Evolutionary conservation across 2,888 invertebrate species (phyloP).

Genomic region (Ptychoptera contaminata): DNA sequence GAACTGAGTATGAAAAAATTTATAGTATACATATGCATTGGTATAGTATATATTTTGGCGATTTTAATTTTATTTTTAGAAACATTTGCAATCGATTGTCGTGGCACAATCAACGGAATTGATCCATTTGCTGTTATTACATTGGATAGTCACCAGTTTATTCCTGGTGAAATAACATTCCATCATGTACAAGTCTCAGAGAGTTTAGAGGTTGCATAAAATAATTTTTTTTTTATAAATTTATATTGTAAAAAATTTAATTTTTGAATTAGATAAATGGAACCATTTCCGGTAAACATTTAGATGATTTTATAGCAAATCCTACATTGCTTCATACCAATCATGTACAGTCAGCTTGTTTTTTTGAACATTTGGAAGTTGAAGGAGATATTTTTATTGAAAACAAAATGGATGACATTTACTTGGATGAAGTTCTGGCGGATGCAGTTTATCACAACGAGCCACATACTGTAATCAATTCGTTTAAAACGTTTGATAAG

Average conservation of each 20-base stretch:
- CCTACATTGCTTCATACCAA: conserved; percentile 32
- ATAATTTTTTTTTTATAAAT: not conserved
- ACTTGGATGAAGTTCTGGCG: conserved; percentile 26
- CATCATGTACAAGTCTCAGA: conserved; percentile 35
- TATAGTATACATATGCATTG: conserved; percentile 3
- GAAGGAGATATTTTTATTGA: conserved; percentile 33
- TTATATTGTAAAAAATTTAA: conserved; percentile 1
- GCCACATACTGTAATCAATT: conserved; percentile 24
- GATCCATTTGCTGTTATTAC: conserved; percentile 33
- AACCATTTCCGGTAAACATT: conserved; percentile 28
- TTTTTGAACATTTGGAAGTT: conserved; percentile 34
- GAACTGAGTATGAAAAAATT: conserved; percentile 21
- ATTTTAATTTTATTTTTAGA: conserved; percentile 11
- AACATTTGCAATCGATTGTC: conserved; percentile 24
- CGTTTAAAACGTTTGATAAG: conserved; percentile 32
- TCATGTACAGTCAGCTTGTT: conserved; percentile 27
- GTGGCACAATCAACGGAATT: conserved; percentile 32
- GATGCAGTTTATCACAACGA: conserved; percentile 34
- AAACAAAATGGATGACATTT: conserved; percentile 27
- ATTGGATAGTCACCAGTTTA: conserved; percentile 28
- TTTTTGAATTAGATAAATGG: conserved; percentile 31
- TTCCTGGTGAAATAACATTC: conserved; percentile 33
- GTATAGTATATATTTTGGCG: not conserved
- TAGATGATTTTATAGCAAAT: conserved; percentile 30
- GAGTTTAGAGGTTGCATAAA: conserved; percentile 28